Evolutionary conservation across 2,113 vertebrate species (phyloP).

Genomic region (Mugil cephalus): DNA sequence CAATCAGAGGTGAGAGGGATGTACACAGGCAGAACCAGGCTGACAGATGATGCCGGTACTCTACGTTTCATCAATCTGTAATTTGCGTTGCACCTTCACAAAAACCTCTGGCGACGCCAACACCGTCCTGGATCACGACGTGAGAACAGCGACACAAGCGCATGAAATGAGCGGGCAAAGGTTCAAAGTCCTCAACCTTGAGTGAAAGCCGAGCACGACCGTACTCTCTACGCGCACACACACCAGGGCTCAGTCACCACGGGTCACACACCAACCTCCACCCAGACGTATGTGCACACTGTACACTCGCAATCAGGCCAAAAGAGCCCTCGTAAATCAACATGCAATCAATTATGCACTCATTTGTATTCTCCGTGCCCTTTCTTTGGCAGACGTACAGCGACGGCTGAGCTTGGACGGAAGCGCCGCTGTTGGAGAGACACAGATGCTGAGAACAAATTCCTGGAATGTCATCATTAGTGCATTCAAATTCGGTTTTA

Average conservation of each 20-base stretch:
- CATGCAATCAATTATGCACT: constrained; percentile 56
- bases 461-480: background rate
- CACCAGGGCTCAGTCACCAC: constrained; percentile 28
- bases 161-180: background rate
- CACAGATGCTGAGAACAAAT: background rate
- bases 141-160: constrained; percentile 3
- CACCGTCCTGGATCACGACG: too few relatives aligned
- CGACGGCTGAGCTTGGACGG: constrained; percentile 15
- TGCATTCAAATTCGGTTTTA: background rate
- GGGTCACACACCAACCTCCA: constrained; percentile 20
- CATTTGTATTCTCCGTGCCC: constrained; percentile 8
- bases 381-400: constrained; percentile 32
- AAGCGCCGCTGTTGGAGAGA: constrained; percentile 19
- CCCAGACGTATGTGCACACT: constrained; percentile 9
- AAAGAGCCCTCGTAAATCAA: constrained; percentile 53
- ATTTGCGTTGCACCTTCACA: constrained; percentile 26
- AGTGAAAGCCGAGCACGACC: constrained; percentile 11
- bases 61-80: constrained; percentile 10
- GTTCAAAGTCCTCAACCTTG: background rate
- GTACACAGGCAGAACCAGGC: constrained; percentile 1
- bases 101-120: constrained; percentile 17
- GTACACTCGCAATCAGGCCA: constrained; percentile 43
- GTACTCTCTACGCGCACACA: background rate
- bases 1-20: constrained; percentile 61
- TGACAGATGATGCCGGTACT: background rate